Percentiles rank a stretch among this genome's conserved stretches.
phyloP scores from a whole-genome alignment of 1,140 invertebrate species.

The Rhagoletis zephyria region DNA sequence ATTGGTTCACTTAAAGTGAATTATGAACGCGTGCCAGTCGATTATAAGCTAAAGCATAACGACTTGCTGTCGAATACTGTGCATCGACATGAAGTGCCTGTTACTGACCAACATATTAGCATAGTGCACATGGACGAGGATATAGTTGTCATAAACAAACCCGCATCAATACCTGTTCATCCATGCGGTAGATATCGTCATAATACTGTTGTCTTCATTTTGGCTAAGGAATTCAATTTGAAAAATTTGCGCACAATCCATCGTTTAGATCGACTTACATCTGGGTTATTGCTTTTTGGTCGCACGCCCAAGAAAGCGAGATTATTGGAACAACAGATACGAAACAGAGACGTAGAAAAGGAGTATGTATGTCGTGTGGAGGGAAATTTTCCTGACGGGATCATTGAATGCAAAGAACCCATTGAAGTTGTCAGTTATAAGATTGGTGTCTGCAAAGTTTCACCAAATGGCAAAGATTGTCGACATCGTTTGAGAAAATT shows the following conservation, averaged over 20 bases:
- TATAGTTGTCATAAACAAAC: constrained; percentile 99
- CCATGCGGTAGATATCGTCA: constrained; percentile 96
- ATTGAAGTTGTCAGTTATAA: constrained; percentile 95
- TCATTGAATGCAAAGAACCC: constrained; percentile 89
- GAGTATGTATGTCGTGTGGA: constrained; percentile 97
- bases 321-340: constrained; percentile 94
- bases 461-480: constrained; percentile 91
- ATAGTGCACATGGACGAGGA: constrained; percentile 98
- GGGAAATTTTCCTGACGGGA: constrained; percentile 93
- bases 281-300: constrained; percentile 93
- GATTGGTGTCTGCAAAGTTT: constrained; percentile 94
- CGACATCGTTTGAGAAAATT: constrained; percentile 90
- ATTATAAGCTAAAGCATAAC: constrained; percentile 94
- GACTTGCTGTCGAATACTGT: constrained; percentile 95
- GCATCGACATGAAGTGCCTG: constrained; percentile 98
- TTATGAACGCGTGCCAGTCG: constrained; percentile 91
- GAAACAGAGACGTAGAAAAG: constrained; percentile 92
- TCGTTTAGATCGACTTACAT: constrained; percentile 92
- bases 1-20: constrained; percentile 94
- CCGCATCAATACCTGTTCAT: constrained; percentile 98
- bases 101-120: constrained; percentile 92
- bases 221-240: constrained; percentile 95
- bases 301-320: constrained; percentile 92
- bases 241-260: constrained; percentile 94
- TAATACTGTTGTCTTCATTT: constrained; percentile 95